Conservation (phyloP, 2,113 vertebrate genomes). For the Cariama cristata region DNA sequence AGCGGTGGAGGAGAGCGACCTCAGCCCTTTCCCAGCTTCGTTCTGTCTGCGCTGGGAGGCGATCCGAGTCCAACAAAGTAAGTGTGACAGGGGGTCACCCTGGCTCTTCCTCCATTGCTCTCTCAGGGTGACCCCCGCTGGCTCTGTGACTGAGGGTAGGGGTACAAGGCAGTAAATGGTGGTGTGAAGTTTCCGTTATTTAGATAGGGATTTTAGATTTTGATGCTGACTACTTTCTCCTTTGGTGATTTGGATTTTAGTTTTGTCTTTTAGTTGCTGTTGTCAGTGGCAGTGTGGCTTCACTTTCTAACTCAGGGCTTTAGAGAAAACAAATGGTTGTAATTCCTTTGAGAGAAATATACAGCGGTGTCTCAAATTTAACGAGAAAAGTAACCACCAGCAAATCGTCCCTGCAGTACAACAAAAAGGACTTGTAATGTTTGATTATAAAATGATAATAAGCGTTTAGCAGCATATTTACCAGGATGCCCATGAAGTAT, state of each 20-base stretch:
- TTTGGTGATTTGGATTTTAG: not conserved
- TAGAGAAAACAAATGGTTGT: not conserved
- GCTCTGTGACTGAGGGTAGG: not conserved
- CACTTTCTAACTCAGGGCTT: not conserved
- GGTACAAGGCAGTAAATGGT: not conserved
- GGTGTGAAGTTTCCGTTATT: not conserved
- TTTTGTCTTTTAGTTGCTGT: not conserved
- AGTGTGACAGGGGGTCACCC: not conserved
- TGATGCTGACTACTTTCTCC: not conserved
- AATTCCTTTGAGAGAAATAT: not conserved
- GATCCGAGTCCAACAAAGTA: not conserved
- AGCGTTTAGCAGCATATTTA: not conserved
- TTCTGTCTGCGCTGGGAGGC: not conserved
- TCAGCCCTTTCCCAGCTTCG: not conserved
- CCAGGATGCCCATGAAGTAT: not conserved
- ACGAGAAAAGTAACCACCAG: not conserved
- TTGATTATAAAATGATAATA: not conserved
- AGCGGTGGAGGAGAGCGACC: accelerated
- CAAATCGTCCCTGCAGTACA: not conserved
- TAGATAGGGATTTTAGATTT: not conserved
- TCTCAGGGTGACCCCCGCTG: not conserved
- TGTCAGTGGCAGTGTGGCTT: not conserved
- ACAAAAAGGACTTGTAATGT: not conserved
- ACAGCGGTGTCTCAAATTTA: not conserved
- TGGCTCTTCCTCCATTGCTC: not conserved